Evolutionary conservation across 2,797 vertebrate genomes (phyloP).

Genomic region (Gadopsis bispinosus): DNA sequence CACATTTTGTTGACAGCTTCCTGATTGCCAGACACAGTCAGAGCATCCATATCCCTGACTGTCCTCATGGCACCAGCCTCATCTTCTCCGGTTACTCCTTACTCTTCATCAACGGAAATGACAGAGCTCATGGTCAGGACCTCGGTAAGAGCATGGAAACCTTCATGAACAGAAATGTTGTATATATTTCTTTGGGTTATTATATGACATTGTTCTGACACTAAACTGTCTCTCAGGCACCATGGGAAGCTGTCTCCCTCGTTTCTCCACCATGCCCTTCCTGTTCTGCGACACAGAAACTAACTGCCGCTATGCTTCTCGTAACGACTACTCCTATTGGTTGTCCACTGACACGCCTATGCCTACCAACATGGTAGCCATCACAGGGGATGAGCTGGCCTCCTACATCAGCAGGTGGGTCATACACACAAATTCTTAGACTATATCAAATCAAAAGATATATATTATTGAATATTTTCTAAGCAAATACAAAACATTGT

Average conservation of each 20-base stretch:
- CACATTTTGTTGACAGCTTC: conserved; percentile 85
- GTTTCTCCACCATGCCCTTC: conserved; percentile 94
- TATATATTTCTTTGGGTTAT: not conserved
- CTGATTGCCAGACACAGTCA: conserved; percentile 94
- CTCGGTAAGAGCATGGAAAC: conserved; percentile 84
- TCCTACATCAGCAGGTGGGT: conserved; percentile 91
- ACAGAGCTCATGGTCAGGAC: conserved; percentile 93
- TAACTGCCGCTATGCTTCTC: conserved; percentile 91
- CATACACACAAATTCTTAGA: not conserved
- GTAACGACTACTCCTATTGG: conserved; percentile 96
- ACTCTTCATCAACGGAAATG: conserved; percentile 92
- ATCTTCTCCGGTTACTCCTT: conserved; percentile 93
- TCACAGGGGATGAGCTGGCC: conserved; percentile 86
- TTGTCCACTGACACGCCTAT: conserved; percentile 89
- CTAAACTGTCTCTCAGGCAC: conserved; percentile 81
- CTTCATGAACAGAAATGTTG: not conserved
- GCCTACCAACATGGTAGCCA: conserved; percentile 88
- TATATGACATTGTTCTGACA: not conserved
- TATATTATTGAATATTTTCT: not conserved
- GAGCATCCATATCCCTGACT: conserved; percentile 85
- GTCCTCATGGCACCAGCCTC: conserved; percentile 85
- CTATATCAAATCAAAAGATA: not conserved
- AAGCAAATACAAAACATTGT: not conserved
- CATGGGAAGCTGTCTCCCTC: conserved; percentile 91
- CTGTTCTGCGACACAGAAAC: conserved; percentile 94